Evolutionary conservation across 2,113 vertebrate genomes (phyloP).

Genomic region (Colinus virginianus): DNA sequence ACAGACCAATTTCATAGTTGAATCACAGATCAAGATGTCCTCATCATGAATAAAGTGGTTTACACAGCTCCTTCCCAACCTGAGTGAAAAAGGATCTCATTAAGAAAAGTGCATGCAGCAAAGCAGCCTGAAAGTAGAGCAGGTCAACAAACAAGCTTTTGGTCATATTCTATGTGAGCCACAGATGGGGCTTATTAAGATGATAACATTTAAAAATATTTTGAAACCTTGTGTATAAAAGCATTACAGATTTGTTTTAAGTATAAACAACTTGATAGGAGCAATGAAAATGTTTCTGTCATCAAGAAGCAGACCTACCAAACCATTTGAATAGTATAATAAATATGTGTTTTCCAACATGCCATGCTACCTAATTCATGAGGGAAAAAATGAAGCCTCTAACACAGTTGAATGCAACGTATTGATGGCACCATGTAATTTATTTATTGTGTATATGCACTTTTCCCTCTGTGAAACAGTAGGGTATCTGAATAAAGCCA

Average conservation of each 20-base stretch:
- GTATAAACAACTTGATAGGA: neutral
- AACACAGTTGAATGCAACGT: constrained; percentile 39
- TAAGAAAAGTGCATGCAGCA: accelerated
- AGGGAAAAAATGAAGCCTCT: constrained; percentile 2
- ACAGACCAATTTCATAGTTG: neutral
- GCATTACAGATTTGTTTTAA: neutral
- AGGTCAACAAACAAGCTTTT: neutral
- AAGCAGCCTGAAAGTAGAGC: neutral
- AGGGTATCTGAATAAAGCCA: constrained; percentile 20
- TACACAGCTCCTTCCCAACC: neutral
- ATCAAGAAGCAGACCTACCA: constrained; percentile 8
- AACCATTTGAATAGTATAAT: constrained; percentile 8
- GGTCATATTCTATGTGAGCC: neutral
- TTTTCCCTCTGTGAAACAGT: constrained; percentile 41
- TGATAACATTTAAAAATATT: neutral
- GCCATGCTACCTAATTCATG: neutral
- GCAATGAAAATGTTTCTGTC: neutral
- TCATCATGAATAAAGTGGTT: neutral
- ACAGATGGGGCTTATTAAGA: neutral
- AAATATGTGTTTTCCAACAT: constrained; percentile 32
- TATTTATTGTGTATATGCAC: constrained; percentile 54
- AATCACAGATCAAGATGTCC: neutral
- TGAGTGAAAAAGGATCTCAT: neutral
- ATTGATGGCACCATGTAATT: constrained; percentile 45
- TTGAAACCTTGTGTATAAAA: neutral